Evolutionary conservation across 2,888 invertebrate species (phyloP).

Genomic region (Eudasyphora cyanicolor): DNA sequence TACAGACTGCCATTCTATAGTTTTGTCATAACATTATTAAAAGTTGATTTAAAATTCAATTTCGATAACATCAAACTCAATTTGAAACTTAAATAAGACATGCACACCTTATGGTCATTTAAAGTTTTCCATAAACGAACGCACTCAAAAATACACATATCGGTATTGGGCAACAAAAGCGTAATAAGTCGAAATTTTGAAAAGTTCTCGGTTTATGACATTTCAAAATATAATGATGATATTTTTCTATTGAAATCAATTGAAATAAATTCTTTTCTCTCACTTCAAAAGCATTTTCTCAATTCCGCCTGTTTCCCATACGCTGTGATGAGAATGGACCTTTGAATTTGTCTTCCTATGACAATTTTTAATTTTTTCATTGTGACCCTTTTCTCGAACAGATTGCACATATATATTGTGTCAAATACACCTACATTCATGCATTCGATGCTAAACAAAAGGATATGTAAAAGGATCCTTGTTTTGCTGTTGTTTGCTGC

Average conservation of each 20-base stretch:
- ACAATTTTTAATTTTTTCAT: too few species aligned
- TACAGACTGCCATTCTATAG: too few species aligned
- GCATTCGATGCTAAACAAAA: neutral
- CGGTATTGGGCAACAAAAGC: too few species aligned
- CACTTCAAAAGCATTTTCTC: neutral
- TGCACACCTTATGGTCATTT: constrained; percentile 1
- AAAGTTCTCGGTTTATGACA: too few species aligned
- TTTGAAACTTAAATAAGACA: constrained; percentile 23
- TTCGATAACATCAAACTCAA: constrained; percentile 41
- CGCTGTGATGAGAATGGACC: neutral
- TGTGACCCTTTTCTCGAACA: neutral
- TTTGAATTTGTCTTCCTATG: neutral
- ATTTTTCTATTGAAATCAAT: too few species aligned
- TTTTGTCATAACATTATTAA: constrained; percentile 1
- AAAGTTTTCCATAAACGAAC: neutral
- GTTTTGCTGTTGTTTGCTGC: neutral
- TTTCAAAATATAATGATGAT: too few species aligned
- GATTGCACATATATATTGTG: neutral
- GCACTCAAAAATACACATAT: neutral
- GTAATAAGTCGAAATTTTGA: too few species aligned
- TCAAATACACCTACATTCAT: neutral
- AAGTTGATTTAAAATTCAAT: constrained; percentile 35
- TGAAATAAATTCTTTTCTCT: neutral
- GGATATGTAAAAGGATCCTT: constrained; percentile 18
- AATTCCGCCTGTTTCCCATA: too few species aligned